Evolutionary conservation across 2,113 vertebrate species (phyloP).

Genomic region (Syrmaticus mikado): DNA sequence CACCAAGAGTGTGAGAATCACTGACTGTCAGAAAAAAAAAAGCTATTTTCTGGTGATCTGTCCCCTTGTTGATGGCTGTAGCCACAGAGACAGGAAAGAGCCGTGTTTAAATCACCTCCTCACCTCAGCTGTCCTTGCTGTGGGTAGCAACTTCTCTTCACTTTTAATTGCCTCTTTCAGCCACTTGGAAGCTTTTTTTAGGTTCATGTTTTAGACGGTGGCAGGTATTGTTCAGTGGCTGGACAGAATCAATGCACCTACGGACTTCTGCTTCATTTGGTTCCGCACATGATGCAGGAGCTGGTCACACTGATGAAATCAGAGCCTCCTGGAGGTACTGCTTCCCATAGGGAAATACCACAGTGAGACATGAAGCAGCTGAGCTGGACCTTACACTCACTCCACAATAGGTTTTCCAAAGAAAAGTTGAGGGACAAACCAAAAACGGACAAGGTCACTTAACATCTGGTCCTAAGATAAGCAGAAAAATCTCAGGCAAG

Average conservation of each 20-base stretch:
- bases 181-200: background rate
- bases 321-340: background rate
- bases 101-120: background rate
- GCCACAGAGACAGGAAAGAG: background rate
- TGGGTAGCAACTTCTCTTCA: background rate
- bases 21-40: background rate
- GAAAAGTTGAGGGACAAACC: background rate
- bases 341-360: rapidly evolving
- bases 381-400: background rate
- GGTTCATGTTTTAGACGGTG: background rate
- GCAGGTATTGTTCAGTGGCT: background rate
- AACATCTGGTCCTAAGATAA: background rate
- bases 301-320: background rate
- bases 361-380: rapidly evolving
- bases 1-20: background rate
- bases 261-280: background rate
- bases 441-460: background rate
- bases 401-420: background rate
- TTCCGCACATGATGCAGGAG: background rate
- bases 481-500: background rate
- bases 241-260: background rate
- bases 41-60: background rate
- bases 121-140: background rate
- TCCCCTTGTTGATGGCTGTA: background rate
- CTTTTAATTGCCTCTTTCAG: background rate